These are phyloP conservation scores for Parnassius glacialis DNA, from an alignment of 2,888 invertebrate genomes.

Conservation along the genomic window DNA sequence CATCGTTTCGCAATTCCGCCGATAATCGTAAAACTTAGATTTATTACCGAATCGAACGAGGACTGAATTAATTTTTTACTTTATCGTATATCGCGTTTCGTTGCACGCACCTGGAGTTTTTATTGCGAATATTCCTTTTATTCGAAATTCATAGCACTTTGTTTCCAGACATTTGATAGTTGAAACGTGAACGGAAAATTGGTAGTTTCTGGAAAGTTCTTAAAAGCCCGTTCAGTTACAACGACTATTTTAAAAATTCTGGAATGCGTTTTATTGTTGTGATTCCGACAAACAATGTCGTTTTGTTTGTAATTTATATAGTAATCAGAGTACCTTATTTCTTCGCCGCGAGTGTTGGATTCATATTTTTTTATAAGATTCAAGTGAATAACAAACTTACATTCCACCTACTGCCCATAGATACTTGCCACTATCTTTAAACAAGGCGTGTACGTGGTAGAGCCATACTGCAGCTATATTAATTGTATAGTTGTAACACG, in stretches of 20 bases:
- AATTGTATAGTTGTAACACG: no score
- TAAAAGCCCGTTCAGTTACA: neutral
- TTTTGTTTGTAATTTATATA: no score
- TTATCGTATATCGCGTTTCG: conserved; percentile 9
- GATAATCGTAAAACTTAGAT: conserved; percentile 19
- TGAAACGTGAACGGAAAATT: conserved; percentile 11
- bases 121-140: conserved; percentile 20
- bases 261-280: neutral
- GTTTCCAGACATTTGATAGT: neutral
- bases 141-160: conserved; percentile 11
- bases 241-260: no score
- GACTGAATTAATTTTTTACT: conserved; percentile 21
- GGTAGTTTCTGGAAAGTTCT: conserved; percentile 1
- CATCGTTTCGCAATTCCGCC: conserved; percentile 14
- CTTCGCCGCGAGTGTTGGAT: no score
- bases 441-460: no score
- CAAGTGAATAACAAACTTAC: no score
- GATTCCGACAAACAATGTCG: no score
- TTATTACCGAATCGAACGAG: conserved; percentile 19
- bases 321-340: no score
- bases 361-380: no score
- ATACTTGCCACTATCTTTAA: no score
- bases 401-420: no score
- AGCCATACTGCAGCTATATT: no score
- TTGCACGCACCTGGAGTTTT: conserved; percentile 11